A percentile compares a stretch with the other conserved stretches of the same genome.
phyloP scores from a whole-genome alignment of 2,113 vertebrate genomes.

The Proteles cristata region DNA sequence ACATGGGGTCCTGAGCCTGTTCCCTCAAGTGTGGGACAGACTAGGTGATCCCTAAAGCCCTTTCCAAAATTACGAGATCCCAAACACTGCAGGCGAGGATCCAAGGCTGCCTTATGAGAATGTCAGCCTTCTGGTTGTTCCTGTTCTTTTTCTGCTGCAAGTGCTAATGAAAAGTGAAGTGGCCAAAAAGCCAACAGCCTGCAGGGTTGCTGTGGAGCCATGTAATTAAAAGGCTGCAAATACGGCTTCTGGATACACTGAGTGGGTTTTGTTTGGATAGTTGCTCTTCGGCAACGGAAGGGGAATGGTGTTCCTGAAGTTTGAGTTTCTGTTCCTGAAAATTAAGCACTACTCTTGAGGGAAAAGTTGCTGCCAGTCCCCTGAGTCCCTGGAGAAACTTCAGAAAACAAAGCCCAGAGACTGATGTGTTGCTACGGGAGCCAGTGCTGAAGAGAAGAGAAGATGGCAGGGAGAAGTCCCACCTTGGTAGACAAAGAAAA shows the following conservation, averaged over 20 bases:
- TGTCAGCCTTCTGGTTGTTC: not conserved
- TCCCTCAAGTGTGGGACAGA: not conserved
- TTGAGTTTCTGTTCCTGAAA: not conserved
- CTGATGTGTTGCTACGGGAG: not conserved
- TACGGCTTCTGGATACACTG: not conserved
- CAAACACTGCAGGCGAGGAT: not conserved
- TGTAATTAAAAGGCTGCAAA: not conserved
- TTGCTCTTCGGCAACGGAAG: not conserved
- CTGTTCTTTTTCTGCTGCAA: constrained; percentile 43
- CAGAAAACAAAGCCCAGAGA: not conserved
- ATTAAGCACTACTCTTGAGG: not conserved
- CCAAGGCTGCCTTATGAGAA: not conserved
- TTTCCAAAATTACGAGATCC: not conserved
- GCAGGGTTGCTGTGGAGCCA: not conserved
- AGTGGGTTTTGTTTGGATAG: not conserved
- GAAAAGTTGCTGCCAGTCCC: not conserved
- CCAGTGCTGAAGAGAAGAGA: not conserved
- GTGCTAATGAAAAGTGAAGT: not conserved
- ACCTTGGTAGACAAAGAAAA: not conserved
- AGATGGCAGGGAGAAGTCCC: not conserved
- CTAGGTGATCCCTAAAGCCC: not conserved
- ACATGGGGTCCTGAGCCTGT: not conserved
- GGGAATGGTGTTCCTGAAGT: not conserved
- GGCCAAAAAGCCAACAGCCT: not conserved
- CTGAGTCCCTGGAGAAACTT: not conserved